Conservation (phyloP, 2,888 invertebrate genomes). For the Augochlorella aurata region DNA sequence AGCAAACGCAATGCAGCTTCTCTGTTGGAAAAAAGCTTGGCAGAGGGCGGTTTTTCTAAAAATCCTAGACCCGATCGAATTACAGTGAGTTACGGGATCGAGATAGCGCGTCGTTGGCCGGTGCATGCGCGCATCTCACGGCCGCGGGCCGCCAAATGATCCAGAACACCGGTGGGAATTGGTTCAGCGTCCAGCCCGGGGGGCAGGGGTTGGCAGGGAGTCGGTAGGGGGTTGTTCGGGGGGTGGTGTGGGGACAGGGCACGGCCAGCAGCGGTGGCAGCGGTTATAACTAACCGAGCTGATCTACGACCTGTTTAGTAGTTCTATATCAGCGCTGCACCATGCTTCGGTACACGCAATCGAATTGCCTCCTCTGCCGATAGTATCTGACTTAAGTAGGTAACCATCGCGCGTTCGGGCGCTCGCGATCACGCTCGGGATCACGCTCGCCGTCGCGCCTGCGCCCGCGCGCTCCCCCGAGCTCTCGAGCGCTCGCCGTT, state of each 20-base stretch:
- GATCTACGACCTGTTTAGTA: constrained; percentile 82
- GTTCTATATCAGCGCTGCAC: constrained; percentile 80
- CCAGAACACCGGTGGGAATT: constrained; percentile 82
- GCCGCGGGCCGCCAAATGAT: constrained; percentile 81
- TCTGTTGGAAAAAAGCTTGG: too few species aligned
- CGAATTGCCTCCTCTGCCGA: constrained; percentile 70
- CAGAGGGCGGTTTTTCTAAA: constrained; percentile 21
- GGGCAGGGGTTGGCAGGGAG: not conserved
- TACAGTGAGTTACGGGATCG: constrained; percentile 64
- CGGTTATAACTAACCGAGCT: constrained; percentile 80
- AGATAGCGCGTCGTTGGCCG: constrained; percentile 69
- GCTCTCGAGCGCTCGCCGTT: not conserved
- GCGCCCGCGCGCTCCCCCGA: not conserved
- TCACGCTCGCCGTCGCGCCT: not conserved
- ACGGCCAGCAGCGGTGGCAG: constrained; percentile 50
- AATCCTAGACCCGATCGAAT: constrained; percentile 57
- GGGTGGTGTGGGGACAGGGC: constrained; percentile 67
- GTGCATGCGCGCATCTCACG: constrained; percentile 76
- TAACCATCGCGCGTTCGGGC: constrained; percentile 64
- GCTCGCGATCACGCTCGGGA: constrained; percentile 18
- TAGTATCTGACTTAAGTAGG: constrained; percentile 72
- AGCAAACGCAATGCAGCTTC: not conserved
- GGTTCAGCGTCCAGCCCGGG: constrained; percentile 71
- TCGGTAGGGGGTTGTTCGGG: not conserved
- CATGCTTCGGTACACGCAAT: constrained; percentile 70